Percentiles rank a stretch among this genome's conserved stretches.
These are phyloP conservation scores for Myotis davidii DNA, from an alignment of 2,113 vertebrate species.

Conservation along the genomic window DNA sequence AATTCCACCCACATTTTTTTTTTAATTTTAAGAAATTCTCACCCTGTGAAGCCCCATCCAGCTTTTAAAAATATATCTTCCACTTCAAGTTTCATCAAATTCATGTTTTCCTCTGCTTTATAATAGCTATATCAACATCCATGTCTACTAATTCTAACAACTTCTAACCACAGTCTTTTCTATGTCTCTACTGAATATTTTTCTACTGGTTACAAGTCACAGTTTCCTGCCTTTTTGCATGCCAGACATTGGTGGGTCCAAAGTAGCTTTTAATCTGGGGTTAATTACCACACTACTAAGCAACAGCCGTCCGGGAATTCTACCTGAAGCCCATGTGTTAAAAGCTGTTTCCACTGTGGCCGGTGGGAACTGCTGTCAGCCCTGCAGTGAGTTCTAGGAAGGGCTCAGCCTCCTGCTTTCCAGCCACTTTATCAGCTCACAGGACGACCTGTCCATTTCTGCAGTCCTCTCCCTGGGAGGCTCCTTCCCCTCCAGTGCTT, in stretches of 20 bases:
- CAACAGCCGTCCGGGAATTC: neutral
- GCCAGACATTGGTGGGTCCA: neutral
- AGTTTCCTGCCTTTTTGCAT: neutral
- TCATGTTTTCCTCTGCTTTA: neutral
- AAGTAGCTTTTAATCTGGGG: neutral
- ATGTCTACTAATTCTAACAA: neutral
- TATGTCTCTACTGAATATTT: neutral
- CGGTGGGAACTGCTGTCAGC: neutral
- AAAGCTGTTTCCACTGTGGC: neutral
- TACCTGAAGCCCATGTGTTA: neutral
- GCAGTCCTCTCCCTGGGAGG: neutral
- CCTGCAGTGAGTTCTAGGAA: neutral
- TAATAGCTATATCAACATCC: neutral
- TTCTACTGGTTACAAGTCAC: neutral
- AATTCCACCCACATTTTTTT: neutral
- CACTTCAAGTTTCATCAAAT: neutral
- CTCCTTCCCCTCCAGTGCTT: neutral
- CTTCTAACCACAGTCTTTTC: neutral
- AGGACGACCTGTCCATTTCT: neutral
- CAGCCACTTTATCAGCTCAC: neutral
- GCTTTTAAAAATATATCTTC: neutral
- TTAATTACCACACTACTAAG: neutral
- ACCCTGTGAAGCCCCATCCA: neutral
- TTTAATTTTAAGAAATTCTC: neutral
- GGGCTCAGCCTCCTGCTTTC: neutral